These are phyloP conservation scores for Pyrocephalus nanus DNA, from an alignment of 2,797 vertebrate genomes.

Conservation along the genomic window DNA sequence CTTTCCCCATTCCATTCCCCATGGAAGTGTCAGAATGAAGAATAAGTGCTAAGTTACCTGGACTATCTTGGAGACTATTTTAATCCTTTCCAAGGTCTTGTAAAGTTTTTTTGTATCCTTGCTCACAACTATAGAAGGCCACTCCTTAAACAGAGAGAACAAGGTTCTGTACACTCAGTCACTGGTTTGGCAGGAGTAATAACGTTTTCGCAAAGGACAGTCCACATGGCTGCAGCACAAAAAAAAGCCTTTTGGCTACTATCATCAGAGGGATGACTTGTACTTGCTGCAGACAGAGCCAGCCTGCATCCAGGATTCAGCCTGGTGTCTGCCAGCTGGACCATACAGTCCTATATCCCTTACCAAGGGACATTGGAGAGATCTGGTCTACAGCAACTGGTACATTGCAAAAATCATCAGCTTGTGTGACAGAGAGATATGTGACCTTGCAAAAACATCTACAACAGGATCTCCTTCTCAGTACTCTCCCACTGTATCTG, in stretches of 20 bases:
- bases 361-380: background rate
- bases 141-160: background rate
- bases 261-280: background rate
- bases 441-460: background rate
- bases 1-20: background rate
- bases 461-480: background rate
- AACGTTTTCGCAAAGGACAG: background rate
- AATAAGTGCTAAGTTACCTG: background rate
- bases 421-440: background rate
- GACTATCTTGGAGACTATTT: background rate
- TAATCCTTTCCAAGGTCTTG: background rate
- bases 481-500: background rate
- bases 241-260: background rate
- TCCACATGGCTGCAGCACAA: background rate
- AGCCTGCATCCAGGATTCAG: background rate
- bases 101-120: background rate
- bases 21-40: background rate
- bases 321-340: background rate
- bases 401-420: background rate
- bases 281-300: background rate
- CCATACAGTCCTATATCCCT: fast-evolving
- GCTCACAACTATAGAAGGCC: background rate
- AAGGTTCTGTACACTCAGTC: background rate
- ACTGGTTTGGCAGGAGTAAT: background rate
- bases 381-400: background rate